Percentiles rank a stretch among this genome's conserved stretches.
phyloP scores from a whole-genome alignment of 2,888 invertebrate species.

The Catocala fraxini region DNA sequence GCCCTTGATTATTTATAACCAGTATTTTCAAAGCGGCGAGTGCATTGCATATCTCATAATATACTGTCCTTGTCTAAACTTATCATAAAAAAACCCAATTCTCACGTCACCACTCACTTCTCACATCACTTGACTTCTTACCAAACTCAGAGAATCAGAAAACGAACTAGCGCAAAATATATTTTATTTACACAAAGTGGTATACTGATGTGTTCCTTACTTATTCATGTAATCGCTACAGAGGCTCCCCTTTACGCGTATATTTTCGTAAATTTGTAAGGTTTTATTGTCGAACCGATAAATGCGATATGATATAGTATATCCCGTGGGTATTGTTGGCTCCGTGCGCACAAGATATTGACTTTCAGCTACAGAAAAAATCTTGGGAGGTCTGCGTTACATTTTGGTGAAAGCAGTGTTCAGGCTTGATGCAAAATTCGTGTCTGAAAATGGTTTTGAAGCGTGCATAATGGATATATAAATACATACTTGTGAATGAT shows the following conservation, averaged over 20 bases:
- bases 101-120: no score
- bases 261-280: slow-evolving; percentile 43
- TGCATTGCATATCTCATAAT: no score
- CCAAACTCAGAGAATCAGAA: not conserved
- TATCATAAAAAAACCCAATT: no score
- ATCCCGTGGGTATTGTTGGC: slow-evolving; percentile 20
- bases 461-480: no score
- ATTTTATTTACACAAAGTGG: slow-evolving; percentile 44
- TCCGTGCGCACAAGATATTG: slow-evolving; percentile 12
- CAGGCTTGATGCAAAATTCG: not conserved
- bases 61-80: no score
- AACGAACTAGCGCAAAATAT: slow-evolving; percentile 21
- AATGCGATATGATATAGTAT: slow-evolving; percentile 26
- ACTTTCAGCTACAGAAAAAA: not conserved
- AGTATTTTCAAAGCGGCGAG: no score
- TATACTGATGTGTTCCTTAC: slow-evolving; percentile 41
- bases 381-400: not conserved
- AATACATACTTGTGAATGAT: no score
- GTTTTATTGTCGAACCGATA: slow-evolving; percentile 34
- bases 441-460: not conserved
- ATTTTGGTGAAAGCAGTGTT: not conserved
- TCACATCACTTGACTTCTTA: not conserved
- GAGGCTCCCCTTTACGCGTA: slow-evolving; percentile 30
- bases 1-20: no score
- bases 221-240: slow-evolving; percentile 50